phyloP scores from a whole-genome alignment of 2,113 vertebrate species.

The Hippocampus zosterae region DNA sequence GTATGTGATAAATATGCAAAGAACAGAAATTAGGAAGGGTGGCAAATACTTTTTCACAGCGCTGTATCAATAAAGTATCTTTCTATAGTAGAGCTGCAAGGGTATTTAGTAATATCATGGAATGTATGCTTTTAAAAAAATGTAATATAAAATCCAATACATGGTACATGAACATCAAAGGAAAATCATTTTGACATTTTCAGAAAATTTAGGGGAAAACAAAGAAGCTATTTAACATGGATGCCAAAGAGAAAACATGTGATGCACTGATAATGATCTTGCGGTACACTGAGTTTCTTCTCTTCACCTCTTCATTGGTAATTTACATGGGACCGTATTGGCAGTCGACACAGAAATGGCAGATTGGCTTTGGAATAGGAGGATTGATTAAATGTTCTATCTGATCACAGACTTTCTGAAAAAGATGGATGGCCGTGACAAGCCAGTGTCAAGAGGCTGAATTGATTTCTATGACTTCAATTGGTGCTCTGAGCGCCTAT shows the following conservation, averaged over 20 bases:
- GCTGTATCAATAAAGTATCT: no score
- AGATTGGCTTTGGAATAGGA: constrained; percentile 35
- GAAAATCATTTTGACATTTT: no score
- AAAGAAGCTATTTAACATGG: background rate
- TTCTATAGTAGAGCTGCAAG: no score
- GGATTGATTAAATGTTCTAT: constrained; percentile 59
- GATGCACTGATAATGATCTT: constrained; percentile 9
- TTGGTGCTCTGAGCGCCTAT: background rate
- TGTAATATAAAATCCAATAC: no score
- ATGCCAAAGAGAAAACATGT: background rate
- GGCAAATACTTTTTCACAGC: no score
- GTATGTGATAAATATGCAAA: no score
- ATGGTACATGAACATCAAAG: no score
- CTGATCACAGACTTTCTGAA: constrained; percentile 50
- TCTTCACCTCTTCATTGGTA: constrained; percentile 20
- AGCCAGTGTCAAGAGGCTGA: constrained; percentile 33
- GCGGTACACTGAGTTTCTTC: constrained; percentile 3
- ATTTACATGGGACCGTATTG: constrained; percentile 45
- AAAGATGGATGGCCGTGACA: constrained; percentile 59
- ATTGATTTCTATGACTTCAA: constrained; percentile 35
- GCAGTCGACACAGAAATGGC: constrained; percentile 42
- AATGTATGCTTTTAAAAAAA: no score
- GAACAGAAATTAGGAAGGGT: no score
- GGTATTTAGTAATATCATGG: no score
- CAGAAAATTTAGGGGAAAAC: no score